These are phyloP conservation scores for Lycaon pictus DNA, from an alignment of 2,113 vertebrate genomes.

Conservation along the genomic window DNA sequence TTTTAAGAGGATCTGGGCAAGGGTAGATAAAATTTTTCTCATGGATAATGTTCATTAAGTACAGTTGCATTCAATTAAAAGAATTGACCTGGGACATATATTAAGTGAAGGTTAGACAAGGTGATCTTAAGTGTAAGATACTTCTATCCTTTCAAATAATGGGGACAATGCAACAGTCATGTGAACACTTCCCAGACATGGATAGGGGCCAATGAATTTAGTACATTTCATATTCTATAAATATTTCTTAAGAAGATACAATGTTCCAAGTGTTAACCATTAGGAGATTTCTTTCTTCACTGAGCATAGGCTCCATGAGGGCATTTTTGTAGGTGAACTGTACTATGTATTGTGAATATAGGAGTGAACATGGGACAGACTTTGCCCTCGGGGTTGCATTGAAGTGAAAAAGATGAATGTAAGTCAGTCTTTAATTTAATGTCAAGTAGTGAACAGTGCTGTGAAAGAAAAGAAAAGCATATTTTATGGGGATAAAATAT, in stretches of 20 bases:
- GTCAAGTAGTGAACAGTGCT: background rate
- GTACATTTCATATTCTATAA: background rate
- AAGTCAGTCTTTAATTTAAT: background rate
- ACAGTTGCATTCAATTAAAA: slow-evolving; percentile 1
- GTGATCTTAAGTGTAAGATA: background rate
- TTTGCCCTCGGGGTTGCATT: background rate
- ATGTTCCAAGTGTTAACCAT: background rate
- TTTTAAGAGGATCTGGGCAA: background rate
- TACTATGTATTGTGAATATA: background rate
- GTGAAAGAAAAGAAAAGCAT: background rate
- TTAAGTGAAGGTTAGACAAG: background rate
- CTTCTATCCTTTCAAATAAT: background rate
- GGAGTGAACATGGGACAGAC: background rate
- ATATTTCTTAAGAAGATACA: background rate
- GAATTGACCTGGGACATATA: background rate
- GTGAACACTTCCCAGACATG: background rate
- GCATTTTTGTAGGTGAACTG: background rate
- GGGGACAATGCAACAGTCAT: rapidly evolving
- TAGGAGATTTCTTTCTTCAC: background rate
- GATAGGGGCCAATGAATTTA: background rate
- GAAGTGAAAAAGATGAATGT: background rate
- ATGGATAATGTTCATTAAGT: background rate
- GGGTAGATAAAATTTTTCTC: background rate
- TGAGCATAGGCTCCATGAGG: background rate
- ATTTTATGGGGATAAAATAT: background rate